Evolutionary conservation across 2,113 vertebrate genomes (phyloP), one percentile per base, ranked within the genome.

Genomic region (Xenopus laevis): DNA sequence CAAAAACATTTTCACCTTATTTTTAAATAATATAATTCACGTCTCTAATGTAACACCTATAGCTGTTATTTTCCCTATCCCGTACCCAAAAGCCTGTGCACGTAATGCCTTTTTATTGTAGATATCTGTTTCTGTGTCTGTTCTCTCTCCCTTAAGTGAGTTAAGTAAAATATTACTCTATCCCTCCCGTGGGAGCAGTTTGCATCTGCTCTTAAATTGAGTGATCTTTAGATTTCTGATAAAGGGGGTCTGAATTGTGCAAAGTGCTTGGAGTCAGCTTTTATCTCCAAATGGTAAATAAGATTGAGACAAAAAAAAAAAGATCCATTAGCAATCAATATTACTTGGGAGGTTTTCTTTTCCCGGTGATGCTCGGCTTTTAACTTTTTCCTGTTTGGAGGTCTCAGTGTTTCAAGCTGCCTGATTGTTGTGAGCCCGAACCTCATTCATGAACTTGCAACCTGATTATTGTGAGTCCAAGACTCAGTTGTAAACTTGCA

Each of bases 191-290:
- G 82, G 83, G 85, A 84, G 83, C 68, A 81, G 82, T 86, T 84
- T 81, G 79, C 83, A 67, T 79, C 81, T 79, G 80, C 83, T 84
- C 79, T 83, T 86, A 84, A 87, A 87, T 83, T 86, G 84, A 85
- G 83, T 81, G 81, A 87, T 85, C 82, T 81, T 85, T 30, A 80
- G 80, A 79, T 86, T 85, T 76, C 84, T 84, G 84, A 81, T 73
- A 50, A 11, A 74, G 80, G 15, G 78, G 15, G 77, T 81, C 64
- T 71, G 84, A 79, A 81, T 64, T 80, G 72, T 79, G 79, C 85
- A 86, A 81, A 86, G 82, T 86, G 82, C 84, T 83, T 73, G 15
- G 78, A 82, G 81, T 47, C 74, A 71, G 81, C 83, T 84, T 82
- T 86, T 70, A 82, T 79, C 81, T 77, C 80, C 79, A 79, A 79